Evolutionary conservation across 1,140 invertebrate genomes (phyloP), one percentile per base, ranked within the genome.

Genomic region (Psix sp.): DNA sequence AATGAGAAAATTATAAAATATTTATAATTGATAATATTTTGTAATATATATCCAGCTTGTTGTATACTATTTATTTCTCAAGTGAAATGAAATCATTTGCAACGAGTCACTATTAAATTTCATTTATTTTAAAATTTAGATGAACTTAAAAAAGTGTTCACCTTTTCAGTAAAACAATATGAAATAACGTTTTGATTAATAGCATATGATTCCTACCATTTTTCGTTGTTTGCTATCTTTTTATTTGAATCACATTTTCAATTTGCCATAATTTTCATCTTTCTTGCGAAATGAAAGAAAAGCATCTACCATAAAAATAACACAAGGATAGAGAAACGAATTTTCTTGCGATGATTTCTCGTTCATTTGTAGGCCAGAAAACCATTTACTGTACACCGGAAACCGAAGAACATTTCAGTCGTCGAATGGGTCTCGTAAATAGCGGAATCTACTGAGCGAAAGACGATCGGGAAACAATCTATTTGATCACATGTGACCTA

Each of bases 391-490:
- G 46, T 43, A 56, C 48, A 6, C 38, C 70, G 60, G 54, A 73
- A 73, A 54, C 60, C 54, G 60, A 33, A 43, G 60, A 66, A 73
- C 60, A 66, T 73, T 60, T 63, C 39, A 57, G 31, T 46, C 29
- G 21, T 63, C 56, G 59, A 65, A 57, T 66, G 29, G 38, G 46
- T 49, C 51, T 66, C 67, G 52, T 75, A 78, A 77, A 77, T 74
- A 77, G 42, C 52, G 59, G 29, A 52, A 67, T 54, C 48, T 33
- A 38, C 18, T 9, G 26, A 21, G 52, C 39, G 63, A 76, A 74
- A 65, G 65, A 70, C 31, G 48, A 74, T 72, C 45, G 49, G 38
- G 38, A 75, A 79, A 79, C 75, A 77, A 77, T 79, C 60, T 45
- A 75, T 65, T 52, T 21, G 20, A 56, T 54, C 29, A 40, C 38